These are phyloP conservation scores for Hirtodrosophila duncani DNA, from an alignment of 2,888 invertebrate genomes.

Conservation along the genomic window DNA sequence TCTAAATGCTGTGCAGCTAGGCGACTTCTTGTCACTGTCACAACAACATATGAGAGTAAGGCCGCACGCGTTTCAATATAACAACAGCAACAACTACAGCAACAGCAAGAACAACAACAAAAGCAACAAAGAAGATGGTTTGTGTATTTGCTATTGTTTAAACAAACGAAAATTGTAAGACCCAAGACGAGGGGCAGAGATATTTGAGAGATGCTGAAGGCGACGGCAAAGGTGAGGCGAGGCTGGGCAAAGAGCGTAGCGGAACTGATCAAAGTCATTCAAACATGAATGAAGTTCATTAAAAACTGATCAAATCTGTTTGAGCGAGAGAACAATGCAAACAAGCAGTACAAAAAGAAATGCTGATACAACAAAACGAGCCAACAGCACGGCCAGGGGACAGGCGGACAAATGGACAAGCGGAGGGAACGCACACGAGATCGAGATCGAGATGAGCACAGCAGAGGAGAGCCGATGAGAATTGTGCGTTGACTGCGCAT, in stretches of 20 bases:
- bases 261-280: conserved; percentile 74
- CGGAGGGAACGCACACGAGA: conserved; percentile 32
- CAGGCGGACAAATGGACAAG: conserved; percentile 17
- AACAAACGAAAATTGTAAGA: conserved; percentile 6
- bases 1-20: too few species aligned
- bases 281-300: conserved; percentile 77
- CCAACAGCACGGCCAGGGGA: conserved; percentile 13
- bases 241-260: conserved; percentile 17
- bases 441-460: conserved; percentile 17
- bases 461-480: too few species aligned
- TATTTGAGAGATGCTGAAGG: conserved; percentile 18
- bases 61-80: too few species aligned
- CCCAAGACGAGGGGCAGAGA: not conserved
- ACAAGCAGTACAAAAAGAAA: conserved; percentile 61
- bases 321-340: conserved; percentile 66
- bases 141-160: conserved; percentile 55
- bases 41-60: too few species aligned
- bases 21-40: too few species aligned
- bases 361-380: conserved; percentile 50
- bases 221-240: conserved; percentile 7
- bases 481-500: conserved; percentile 41
- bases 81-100: too few species aligned
- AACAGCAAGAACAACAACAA: too few species aligned
- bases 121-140: too few species aligned
- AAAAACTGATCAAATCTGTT: conserved; percentile 76